A percentile compares a stretch with the other conserved stretches of the same genome.
Conservation (phyloP, 35 echinoderm and acorn worm genomes). For the Heliocidaris erythrogramma region DNA sequence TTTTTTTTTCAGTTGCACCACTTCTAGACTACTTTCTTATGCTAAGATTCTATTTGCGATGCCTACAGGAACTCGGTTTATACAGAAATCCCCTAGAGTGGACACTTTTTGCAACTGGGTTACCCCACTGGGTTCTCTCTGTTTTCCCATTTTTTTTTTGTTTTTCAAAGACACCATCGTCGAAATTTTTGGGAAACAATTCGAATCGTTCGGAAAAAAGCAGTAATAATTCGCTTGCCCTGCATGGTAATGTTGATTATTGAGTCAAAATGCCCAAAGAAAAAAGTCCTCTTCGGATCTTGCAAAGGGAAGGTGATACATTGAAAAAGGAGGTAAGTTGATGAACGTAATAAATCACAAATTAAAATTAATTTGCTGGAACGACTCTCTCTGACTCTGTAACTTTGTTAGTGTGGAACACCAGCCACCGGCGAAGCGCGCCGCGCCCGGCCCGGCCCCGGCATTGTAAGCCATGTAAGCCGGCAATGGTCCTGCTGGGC, state of each 20-base stretch:
- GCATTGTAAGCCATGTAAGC: too few relatives aligned
- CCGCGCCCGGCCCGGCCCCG: background rate
- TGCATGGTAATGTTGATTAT: too few relatives aligned
- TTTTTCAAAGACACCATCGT: background rate
- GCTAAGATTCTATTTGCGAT: too few relatives aligned
- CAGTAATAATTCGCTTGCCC: too few relatives aligned
- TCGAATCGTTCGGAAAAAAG: background rate
- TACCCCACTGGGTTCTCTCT: too few relatives aligned
- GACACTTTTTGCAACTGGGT: too few relatives aligned
- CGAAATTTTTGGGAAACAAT: background rate
- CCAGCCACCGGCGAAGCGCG: background rate
- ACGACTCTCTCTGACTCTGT: background rate
- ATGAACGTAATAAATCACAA: background rate
- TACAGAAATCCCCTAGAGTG: too few relatives aligned
- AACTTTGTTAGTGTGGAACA: too few relatives aligned
- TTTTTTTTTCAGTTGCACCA: too few relatives aligned
- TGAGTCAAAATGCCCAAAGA: slow-evolving; percentile 16
- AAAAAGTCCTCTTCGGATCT: slow-evolving; percentile 5
- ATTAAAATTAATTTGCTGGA: background rate
- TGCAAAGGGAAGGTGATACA: slow-evolving; percentile 32
- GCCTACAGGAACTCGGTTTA: too few relatives aligned
- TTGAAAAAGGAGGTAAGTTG: slow-evolving; percentile 31
- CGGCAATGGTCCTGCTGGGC: too few relatives aligned
- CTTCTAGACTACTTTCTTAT: too few relatives aligned
- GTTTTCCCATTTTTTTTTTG: background rate